Evolutionary conservation across 2,113 vertebrate species (phyloP), one percentile per base, ranked within the genome.

Genomic region (Myxocyprinus asiaticus): DNA sequence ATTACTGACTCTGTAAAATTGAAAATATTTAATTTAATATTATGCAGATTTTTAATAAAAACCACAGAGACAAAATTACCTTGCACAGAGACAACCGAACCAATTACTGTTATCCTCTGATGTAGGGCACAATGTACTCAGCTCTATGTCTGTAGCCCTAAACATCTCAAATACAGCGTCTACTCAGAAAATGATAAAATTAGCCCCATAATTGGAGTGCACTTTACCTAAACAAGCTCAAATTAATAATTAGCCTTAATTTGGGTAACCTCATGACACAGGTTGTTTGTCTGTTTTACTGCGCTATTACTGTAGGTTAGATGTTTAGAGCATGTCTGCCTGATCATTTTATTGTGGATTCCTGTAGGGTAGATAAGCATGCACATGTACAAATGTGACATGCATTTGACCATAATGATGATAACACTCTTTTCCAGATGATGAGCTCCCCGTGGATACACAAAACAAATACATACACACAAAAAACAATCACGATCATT

Each of bases 201-300:
- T 74, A 74, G 11, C 2, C 58, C 15, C 11, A 33, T 74, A 62
- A 74, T 74, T 50, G 22, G 10, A 8, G 45, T 47, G 4, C 58
- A 74, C 58, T 74, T 74, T 12, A 48, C 58, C 45, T 62, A 74
- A 74, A 74, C 9, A 17, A 50, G 58, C 58, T 12, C 71, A 62
- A 74, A 62, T 74, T 62, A 48, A 33, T 33, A 33, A 74, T 62
- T 47, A 45, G n/a, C 71, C 45, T 15, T 58, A 58, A 58, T 7
- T 48, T 61, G 47, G 5, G 9, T 22, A 74, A 74, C 71, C 62
- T 33, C 22, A 33, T 33, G 22, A 53, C 48, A 62, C 48, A 50
- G 58, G 45, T 62, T 62, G 58, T 53, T 7, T 44, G 42, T 72
- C 55, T 58, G 53, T 6, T 10, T 42, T 44, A 8, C 53, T 56